A percentile compares a stretch with the other conserved stretches of the same genome.
These are phyloP conservation scores for Ploceus nigricollis DNA, from an alignment of 2,113 vertebrate species.

Conservation along the genomic window DNA sequence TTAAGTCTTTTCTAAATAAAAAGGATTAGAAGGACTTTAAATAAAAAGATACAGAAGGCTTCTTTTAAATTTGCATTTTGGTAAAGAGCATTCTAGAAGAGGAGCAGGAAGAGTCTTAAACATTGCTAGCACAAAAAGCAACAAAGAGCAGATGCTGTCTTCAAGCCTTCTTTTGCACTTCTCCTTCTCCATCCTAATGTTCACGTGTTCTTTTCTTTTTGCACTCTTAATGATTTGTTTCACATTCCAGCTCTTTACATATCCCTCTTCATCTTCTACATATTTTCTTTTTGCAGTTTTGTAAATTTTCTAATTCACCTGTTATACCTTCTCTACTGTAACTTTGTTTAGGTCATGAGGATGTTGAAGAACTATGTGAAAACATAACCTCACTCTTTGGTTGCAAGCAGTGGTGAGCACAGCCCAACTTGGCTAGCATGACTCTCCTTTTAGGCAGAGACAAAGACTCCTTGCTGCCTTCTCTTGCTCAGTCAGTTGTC, in stretches of 20 bases:
- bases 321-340: neutral
- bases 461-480: neutral
- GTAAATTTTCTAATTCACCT: neutral
- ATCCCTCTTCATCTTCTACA: neutral
- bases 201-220: neutral
- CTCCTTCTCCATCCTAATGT: neutral
- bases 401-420: neutral
- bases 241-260: neutral
- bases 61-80: neutral
- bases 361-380: neutral
- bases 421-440: neutral
- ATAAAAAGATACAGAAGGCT: neutral
- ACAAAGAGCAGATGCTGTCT: neutral
- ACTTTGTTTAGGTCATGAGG: neutral
- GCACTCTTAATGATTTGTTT: neutral
- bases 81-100: fast-evolving
- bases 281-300: neutral
- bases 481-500: neutral
- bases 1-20: neutral
- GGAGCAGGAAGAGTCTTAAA: neutral
- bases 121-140: neutral
- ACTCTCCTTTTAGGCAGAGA: neutral
- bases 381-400: neutral
- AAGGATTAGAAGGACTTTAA: neutral
- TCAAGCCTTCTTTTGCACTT: neutral